phyloP scores from a whole-genome alignment of 2,797 vertebrate genomes.

The Sciurus carolinensis region DNA sequence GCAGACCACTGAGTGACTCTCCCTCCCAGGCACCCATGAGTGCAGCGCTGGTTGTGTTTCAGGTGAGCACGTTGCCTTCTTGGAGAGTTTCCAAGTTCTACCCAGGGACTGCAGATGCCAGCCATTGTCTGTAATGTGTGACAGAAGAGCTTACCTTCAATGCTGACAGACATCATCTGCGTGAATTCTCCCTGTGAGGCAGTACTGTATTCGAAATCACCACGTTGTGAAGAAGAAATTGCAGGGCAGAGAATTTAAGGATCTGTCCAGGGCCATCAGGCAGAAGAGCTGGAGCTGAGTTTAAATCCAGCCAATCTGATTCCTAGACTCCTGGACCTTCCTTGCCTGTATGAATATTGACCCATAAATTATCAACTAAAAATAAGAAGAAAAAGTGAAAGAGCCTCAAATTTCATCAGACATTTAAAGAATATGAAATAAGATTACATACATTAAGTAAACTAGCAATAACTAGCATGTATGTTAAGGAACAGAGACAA shows the following conservation, averaged over 20 bases:
- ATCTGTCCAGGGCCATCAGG: neutral
- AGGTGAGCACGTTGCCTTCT: neutral
- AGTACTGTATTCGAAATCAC: accelerated
- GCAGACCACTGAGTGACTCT: neutral
- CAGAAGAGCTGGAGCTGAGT: neutral
- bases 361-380: neutral
- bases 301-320: neutral
- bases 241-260: neutral
- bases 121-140: no score
- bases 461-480: neutral
- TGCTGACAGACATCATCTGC: neutral
- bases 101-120: no score
- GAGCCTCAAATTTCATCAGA: neutral
- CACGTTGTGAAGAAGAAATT: neutral
- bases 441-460: neutral
- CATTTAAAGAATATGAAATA: neutral
- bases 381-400: neutral
- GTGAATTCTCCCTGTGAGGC: neutral
- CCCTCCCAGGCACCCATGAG: neutral
- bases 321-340: neutral
- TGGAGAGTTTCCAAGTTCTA: neutral
- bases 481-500: neutral
- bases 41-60: neutral
- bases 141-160: neutral
- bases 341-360: neutral